phyloP scores from a whole-genome alignment of 2,797 vertebrate species.

The Pseudocheirus occidentalis region DNA sequence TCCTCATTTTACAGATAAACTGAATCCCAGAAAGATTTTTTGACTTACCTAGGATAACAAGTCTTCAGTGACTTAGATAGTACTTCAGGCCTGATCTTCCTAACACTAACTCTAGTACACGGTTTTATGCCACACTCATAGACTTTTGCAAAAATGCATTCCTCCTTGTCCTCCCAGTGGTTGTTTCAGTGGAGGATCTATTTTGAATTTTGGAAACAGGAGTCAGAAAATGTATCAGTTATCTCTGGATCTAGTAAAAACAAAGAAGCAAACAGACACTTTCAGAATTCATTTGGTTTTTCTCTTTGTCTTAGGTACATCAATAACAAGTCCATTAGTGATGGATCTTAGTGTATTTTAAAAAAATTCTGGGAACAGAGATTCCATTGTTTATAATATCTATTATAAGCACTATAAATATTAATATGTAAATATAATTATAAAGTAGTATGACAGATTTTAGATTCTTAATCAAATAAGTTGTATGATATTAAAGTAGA shows the following conservation, averaged over 20 bases:
- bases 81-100: background rate
- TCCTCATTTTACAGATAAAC: background rate
- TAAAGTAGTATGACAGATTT: background rate
- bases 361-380: background rate
- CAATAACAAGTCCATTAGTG: background rate
- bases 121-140: background rate
- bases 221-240: background rate
- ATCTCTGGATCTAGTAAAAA: constrained; percentile 3
- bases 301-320: background rate
- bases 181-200: background rate
- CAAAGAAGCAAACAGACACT: background rate
- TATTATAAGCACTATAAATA: background rate
- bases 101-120: background rate
- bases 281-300: background rate
- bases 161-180: background rate
- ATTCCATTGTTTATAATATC: background rate
- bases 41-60: background rate
- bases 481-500: background rate
- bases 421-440: background rate
- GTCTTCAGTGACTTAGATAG: background rate
- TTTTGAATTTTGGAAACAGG: constrained; percentile 42
- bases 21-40: background rate
- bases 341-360: background rate
- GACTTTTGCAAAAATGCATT: constrained; percentile 26
- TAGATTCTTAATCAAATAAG: background rate